These are phyloP conservation scores for Potorous gilbertii DNA, from an alignment of 2,797 vertebrate genomes.

Conservation along the genomic window DNA sequence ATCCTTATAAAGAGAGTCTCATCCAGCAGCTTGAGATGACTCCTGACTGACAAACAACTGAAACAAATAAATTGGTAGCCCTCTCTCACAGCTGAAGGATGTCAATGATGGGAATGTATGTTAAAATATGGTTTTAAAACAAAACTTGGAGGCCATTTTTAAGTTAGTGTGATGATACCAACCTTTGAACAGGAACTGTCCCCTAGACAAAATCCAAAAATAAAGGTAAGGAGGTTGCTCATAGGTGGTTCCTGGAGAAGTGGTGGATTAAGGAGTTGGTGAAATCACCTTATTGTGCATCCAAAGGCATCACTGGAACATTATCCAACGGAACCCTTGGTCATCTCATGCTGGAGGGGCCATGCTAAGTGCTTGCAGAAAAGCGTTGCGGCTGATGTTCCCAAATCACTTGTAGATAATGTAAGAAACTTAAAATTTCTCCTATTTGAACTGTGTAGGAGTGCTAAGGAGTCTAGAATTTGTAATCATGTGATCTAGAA, in stretches of 20 bases:
- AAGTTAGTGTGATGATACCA: not conserved
- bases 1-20: slow-evolving; percentile 3
- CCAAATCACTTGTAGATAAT: not conserved
- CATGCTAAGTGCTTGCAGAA: not conserved
- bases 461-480: not conserved
- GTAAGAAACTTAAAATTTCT: not conserved
- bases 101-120: not conserved
- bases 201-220: not conserved
- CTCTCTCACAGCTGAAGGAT: slow-evolving; percentile 18
- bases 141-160: slow-evolving; percentile 18
- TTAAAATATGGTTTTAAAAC: slow-evolving; percentile 39
- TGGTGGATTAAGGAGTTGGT: not conserved
- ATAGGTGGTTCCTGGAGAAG: not conserved
- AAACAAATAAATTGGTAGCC: slow-evolving; percentile 19
- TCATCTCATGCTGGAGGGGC: not conserved
- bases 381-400: not conserved
- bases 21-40: slow-evolving; percentile 47
- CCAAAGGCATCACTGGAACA: not conserved
- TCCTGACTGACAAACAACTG: slow-evolving; percentile 49
- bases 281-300: not conserved
- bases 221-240: not conserved
- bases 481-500: slow-evolving; percentile 39
- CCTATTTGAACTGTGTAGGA: not conserved
- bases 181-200: slow-evolving; percentile 18
- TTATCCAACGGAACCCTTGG: not conserved